Conservation (phyloP, 2,888 invertebrate species). For the Nowickia ferox region DNA sequence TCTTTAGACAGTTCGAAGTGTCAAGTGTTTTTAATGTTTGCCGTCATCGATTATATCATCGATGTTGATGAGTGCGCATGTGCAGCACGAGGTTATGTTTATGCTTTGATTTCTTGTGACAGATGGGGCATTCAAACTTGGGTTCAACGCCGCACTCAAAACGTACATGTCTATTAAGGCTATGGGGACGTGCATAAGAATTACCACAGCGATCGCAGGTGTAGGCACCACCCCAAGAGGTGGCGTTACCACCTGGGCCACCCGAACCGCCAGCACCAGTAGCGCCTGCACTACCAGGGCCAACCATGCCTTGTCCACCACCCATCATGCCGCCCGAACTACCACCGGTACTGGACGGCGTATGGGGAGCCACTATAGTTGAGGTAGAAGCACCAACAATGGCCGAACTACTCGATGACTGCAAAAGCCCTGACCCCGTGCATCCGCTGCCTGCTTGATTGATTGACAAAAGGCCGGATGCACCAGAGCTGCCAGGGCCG, state of each 20-base stretch:
- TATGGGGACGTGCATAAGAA: constrained; percentile 85
- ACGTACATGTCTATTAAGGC: constrained; percentile 85
- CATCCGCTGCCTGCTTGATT: constrained; percentile 66
- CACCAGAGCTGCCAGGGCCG: constrained; percentile 57
- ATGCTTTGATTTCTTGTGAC: constrained; percentile 85
- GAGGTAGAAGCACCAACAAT: constrained; percentile 70
- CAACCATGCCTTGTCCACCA: constrained; percentile 58
- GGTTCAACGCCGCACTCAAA: constrained; percentile 87
- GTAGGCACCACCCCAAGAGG: constrained; percentile 81
- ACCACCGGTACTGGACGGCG: constrained; percentile 68
- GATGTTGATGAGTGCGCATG: constrained; percentile 84
- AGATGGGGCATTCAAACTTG: constrained; percentile 86
- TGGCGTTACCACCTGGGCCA: constrained; percentile 70
- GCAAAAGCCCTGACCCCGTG: constrained; percentile 62
- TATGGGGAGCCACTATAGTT: constrained; percentile 67
- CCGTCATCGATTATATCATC: constrained; percentile 82
- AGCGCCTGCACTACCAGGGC: constrained; percentile 69
- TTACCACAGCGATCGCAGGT: constrained; percentile 85
- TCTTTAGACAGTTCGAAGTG: constrained; percentile 54
- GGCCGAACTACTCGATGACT: constrained; percentile 43
- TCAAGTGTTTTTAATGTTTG: constrained; percentile 60
- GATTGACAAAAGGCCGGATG: constrained; percentile 63
- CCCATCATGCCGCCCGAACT: constrained; percentile 63
- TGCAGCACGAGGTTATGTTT: constrained; percentile 84
- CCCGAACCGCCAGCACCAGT: constrained; percentile 71